Percentiles rank a stretch among this genome's conserved stretches.
phyloP scores from a whole-genome alignment of 2,888 invertebrate genomes.

The Xestoiulus laeticollis region DNA sequence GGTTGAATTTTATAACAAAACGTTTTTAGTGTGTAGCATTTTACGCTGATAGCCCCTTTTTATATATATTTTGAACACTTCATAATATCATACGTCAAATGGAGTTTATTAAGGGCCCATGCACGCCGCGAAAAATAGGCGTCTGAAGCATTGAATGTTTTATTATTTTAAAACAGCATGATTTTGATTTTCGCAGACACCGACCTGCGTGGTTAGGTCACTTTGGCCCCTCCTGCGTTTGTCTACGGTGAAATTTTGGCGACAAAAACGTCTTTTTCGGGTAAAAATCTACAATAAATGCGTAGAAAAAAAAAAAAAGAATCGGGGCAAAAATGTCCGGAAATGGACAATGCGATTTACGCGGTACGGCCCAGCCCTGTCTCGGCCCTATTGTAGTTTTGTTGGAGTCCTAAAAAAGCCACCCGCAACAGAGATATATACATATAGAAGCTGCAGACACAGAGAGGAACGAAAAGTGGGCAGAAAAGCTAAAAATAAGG shows the following conservation, averaged over 20 bases:
- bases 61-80: too few relatives aligned
- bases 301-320: too few relatives aligned
- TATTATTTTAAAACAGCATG: not conserved
- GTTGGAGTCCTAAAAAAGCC: not conserved
- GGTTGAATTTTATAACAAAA: too few relatives aligned
- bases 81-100: too few relatives aligned
- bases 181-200: not conserved
- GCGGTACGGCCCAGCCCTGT: not conserved
- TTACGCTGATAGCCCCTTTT: too few relatives aligned
- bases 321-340: conserved; percentile 19
- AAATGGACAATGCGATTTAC: conserved; percentile 10
- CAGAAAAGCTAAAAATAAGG: conserved; percentile 19
- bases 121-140: too few relatives aligned
- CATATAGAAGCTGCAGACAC: too few relatives aligned
- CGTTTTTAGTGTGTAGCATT: too few relatives aligned
- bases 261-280: not conserved
- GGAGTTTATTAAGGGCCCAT: too few relatives aligned
- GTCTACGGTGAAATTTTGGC: not conserved
- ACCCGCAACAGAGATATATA: conserved; percentile 39
- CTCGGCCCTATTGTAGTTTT: conserved; percentile 14
- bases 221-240: not conserved
- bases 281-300: not conserved
- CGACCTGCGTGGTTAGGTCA: not conserved
- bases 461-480: not conserved
- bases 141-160: not conserved